phyloP scores from a whole-genome alignment of 1,140 invertebrate species.

The Scaptomyza hsui region DNA sequence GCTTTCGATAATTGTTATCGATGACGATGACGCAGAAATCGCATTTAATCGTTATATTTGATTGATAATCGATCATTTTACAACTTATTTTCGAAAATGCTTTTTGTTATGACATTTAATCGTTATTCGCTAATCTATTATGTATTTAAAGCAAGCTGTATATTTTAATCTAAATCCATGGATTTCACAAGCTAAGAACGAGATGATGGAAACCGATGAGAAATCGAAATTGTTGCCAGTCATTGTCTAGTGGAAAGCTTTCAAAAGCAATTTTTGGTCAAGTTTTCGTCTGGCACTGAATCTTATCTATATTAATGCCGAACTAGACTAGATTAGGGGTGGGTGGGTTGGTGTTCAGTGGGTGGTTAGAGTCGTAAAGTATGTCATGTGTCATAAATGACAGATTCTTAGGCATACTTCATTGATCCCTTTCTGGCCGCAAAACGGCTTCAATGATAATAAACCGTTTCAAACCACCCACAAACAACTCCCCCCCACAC shows the following conservation, averaged over 20 bases:
- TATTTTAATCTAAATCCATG: no score
- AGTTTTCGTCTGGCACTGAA: conserved; percentile 48
- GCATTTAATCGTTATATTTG: no score
- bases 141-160: no score
- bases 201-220: conserved; percentile 51
- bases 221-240: conserved; percentile 42
- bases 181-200: conserved; percentile 74
- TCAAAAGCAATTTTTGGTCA: conserved; percentile 74
- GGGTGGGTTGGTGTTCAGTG: not conserved
- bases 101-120: no score
- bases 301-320: conserved; percentile 70
- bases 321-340: not conserved
- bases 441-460: conserved; percentile 53
- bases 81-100: no score
- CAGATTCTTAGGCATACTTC: conserved; percentile 81
- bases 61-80: no score
- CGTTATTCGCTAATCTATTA: no score
- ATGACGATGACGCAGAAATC: no score
- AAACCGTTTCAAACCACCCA: conserved; percentile 1
- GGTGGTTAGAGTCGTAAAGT: conserved; percentile 59
- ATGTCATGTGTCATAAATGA: conserved; percentile 82
- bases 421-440: conserved; percentile 75
- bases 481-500: conserved; percentile 11
- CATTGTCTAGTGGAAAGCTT: conserved; percentile 65
- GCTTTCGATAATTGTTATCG: no score